Conservation (phyloP, 2,113 vertebrate species). For the Dromiciops gliroides region DNA sequence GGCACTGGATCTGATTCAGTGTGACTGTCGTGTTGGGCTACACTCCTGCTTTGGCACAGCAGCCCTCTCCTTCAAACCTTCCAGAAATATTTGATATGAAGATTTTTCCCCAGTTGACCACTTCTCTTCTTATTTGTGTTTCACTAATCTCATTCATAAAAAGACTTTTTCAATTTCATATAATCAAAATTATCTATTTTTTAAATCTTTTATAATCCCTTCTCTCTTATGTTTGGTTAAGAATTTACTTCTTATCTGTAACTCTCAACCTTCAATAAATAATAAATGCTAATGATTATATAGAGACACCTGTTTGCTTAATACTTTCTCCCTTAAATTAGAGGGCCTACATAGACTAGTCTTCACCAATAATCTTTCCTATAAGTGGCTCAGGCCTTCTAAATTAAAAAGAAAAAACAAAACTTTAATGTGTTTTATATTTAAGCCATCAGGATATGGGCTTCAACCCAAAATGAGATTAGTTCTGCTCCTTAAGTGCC, state of each 20-base stretch:
- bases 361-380: constrained; percentile 4
- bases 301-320: constrained; percentile 58
- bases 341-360: constrained; percentile 38
- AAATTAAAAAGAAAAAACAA: constrained; percentile 64
- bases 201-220: background rate
- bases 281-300: constrained; percentile 68
- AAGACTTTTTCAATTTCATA: background rate
- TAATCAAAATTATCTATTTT: background rate
- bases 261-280: constrained; percentile 71
- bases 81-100: background rate
- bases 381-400: constrained; percentile 69
- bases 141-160: background rate
- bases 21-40: too few relatives aligned
- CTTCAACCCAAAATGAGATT: constrained; percentile 71
- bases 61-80: too few relatives aligned
- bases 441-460: constrained; percentile 73
- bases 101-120: background rate
- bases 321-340: constrained; percentile 43
- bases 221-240: background rate
- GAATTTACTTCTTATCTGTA: background rate
- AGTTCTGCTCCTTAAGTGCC: constrained; percentile 67
- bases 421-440: constrained; percentile 76
- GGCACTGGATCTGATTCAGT: too few relatives aligned
- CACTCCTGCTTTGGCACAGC: too few relatives aligned
- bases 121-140: background rate